Evolutionary conservation across 1,140 invertebrate species (phyloP), one percentile per base, ranked within the genome.

Genomic region (Eurosta solidaginis): DNA sequence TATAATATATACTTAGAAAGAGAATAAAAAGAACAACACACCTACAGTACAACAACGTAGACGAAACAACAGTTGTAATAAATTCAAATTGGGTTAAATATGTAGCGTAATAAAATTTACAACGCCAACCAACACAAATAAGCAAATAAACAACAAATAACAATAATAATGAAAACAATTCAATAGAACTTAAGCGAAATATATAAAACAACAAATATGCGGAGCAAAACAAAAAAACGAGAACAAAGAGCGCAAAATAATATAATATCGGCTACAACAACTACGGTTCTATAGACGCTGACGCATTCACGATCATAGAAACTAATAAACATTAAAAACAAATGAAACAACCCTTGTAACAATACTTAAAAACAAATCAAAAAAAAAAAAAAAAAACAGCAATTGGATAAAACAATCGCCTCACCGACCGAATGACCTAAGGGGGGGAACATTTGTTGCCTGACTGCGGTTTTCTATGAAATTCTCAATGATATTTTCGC

Each of bases 81-180:
- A 68, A 68, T 42, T n/a, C 33, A 68, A 68, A 68, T 40, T 42
- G 40, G 59, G 59, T 68, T 68, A 68, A 68, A 68, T 68, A 42
- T 68, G 59, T 40, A 22, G 59, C 59, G 33, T 40, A 68, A 68
- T 68, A 68, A 68, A 68, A 68, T 40, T 68, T 42, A 68, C 59
- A 68, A 68, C 59, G n/a, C 7, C 33, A 68, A 40, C 45, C 45
- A 17, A 47, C 59, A 59, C 54, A 36, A 17, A 68, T n/a, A 2
- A 40, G 29, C 14, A 47, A 17, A 1, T 40, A 36, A 54, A 59
- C 1, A 59, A 59, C 54, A 36, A 59, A 49, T 0, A 10, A 49
- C 10, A 27, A 59, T 9, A 47, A 47, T 17, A 47, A 47, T n/a
- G 40, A 68, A 2, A 4, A 17, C 54, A 36, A 63, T 40, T 68